Percentiles rank a stretch among this genome's conserved stretches.
Evolutionary conservation across 2,113 vertebrate species (phyloP).

Genomic region (Pelusios castaneus): DNA sequence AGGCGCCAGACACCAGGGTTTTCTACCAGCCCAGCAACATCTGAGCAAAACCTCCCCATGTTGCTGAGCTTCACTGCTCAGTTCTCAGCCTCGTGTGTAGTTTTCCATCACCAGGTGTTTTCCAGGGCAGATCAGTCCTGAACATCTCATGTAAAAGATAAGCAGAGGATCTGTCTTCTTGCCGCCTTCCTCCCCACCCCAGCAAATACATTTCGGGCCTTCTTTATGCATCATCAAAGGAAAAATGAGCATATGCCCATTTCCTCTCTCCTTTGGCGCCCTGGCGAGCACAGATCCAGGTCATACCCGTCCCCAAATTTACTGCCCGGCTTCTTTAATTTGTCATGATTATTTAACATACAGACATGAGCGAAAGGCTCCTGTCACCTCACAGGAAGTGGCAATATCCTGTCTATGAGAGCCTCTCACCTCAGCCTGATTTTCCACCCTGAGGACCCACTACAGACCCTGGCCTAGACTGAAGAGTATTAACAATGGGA

Average conservation of each 20-base stretch:
- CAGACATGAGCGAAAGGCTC: background rate
- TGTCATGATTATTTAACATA: background rate
- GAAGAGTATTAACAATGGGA: background rate
- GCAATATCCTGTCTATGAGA: background rate
- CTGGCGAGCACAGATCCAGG: background rate
- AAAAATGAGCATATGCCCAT: background rate
- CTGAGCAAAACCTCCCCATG: background rate
- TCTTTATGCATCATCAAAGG: background rate
- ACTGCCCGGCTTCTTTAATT: background rate
- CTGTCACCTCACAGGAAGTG: background rate
- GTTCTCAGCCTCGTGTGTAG: background rate
- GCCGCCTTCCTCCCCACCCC: background rate
- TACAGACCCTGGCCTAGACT: background rate
- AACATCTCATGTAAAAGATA: background rate
- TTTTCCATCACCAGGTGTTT: background rate
- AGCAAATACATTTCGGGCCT: background rate
- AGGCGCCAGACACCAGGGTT: background rate
- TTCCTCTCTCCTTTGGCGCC: background rate
- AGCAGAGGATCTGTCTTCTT: background rate
- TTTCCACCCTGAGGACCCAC: background rate
- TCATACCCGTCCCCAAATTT: conserved; percentile 48
- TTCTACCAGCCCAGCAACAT: background rate
- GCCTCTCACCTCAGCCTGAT: background rate
- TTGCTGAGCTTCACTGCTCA: no score
- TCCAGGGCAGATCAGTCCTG: background rate